These are phyloP conservation scores for Eulacestoma nigropectus DNA, from an alignment of 2,113 vertebrate genomes.

Conservation along the genomic window DNA sequence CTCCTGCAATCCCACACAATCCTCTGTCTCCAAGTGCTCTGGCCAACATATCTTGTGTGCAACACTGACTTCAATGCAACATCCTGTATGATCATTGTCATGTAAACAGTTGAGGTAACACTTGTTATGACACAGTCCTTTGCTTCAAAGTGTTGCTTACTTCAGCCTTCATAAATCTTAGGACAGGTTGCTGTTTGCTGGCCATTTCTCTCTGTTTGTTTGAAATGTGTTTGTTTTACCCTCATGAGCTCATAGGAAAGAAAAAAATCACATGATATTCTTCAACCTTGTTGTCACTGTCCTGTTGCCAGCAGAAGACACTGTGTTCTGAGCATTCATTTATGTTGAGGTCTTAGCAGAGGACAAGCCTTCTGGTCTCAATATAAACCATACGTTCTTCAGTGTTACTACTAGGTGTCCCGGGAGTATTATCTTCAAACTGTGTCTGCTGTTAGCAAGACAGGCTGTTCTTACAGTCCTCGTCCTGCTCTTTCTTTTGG, in stretches of 20 bases:
- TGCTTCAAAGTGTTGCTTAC: neutral
- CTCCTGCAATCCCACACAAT: neutral
- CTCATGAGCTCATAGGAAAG: neutral
- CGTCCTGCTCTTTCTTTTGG: neutral
- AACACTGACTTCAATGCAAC: neutral
- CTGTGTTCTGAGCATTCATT: neutral
- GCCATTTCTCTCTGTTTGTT: neutral
- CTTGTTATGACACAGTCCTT: neutral
- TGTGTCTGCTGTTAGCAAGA: neutral
- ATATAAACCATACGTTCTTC: neutral
- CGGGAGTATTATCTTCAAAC: neutral
- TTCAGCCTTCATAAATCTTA: neutral
- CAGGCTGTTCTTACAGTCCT: neutral
- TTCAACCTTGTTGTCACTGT: rapidly evolving
- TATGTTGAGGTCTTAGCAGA: neutral
- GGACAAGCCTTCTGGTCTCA: neutral
- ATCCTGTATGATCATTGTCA: neutral
- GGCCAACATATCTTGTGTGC: neutral
- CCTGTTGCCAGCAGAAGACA: neutral
- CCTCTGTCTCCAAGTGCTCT: neutral
- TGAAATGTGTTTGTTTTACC: neutral
- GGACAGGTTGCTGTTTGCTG: neutral
- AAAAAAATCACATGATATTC: neutral
- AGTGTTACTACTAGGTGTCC: neutral
- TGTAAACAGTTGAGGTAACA: neutral